Evolutionary conservation across 2,113 vertebrate species (phyloP), one percentile per base, ranked within the genome.

Genomic region (Emydura subglobosa): DNA sequence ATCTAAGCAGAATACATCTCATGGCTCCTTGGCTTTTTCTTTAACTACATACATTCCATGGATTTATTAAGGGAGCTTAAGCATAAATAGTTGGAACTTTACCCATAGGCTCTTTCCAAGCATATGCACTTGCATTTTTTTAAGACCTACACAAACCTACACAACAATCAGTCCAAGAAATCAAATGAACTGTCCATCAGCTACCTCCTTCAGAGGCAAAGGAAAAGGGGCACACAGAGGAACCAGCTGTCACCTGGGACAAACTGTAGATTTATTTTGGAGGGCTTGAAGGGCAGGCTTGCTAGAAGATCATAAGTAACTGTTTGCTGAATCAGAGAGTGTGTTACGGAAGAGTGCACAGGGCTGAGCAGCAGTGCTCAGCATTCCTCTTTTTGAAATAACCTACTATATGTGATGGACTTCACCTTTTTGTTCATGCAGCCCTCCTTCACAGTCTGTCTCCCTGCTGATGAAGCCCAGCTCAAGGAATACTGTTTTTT

Each of bases 271-370:
- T 94, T 91, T 68, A 49, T 31, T 53, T 54, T 39, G 8, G 65
- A 55, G 10, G 3, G 8, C 0, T 2, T 8, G 10, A 54, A 61
- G 85, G 44, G 47, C 39, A 86, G 29, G 50, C 39, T 1, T 0
- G 7, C 44, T 54, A 88, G 68, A n/a, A 86, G 78, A 22, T 24
- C 10, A 5, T 22, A 57, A 50, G 50, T 59, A 17, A 21, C 16
- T 74, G 24, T 54, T 6, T 72, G 51, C 68, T 55, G n/a, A 24
- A 12, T 39, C 39, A 21, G 25, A 39, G 53, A 13, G 25, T 2
- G 24, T 14, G 57, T 79, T 79, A 27, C 50, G 85, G 49, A 88
- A 55, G 55, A 53, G 13, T 55, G 72, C 34, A 27, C 1, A 1
- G 79, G 44, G 57, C 29, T 74, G n/a, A 0, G 1, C 31, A 79